These are phyloP conservation scores for Nematopogon swammerdamellus DNA, from an alignment of 2,888 invertebrate genomes.

Conservation along the genomic window DNA sequence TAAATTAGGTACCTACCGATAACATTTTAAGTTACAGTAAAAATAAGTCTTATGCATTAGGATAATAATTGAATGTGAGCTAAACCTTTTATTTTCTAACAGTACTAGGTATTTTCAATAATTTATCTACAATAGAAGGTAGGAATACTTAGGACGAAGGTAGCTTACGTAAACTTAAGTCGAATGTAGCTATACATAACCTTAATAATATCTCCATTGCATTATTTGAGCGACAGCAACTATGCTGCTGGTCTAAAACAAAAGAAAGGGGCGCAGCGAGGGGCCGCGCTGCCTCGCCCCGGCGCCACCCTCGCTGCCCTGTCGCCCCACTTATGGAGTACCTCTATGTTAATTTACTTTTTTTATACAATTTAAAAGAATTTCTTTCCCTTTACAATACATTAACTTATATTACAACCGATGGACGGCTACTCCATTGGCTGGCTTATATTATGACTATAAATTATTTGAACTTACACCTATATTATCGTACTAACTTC, in stretches of 20 bases:
- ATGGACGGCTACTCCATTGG: too few species aligned
- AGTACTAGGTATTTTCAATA: not conserved
- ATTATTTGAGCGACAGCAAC: not conserved
- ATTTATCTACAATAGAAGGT: not conserved
- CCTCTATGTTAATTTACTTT: too few species aligned
- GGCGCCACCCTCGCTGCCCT: too few species aligned
- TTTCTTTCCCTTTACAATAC: too few species aligned
- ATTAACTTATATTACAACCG: too few species aligned
- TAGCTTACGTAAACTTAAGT: not conserved
- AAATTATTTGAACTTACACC: too few species aligned
- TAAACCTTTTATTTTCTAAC: constrained; percentile 15
- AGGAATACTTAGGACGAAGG: not conserved
- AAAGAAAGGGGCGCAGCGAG: too few species aligned
- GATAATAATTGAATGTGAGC: constrained; percentile 22
- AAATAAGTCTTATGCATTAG: constrained; percentile 29
- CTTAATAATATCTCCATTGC: not conserved
- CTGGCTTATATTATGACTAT: too few species aligned
- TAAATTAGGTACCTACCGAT: constrained; percentile 57
- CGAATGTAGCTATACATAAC: not conserved
- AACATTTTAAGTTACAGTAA: constrained; percentile 33
- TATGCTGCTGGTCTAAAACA: not conserved
- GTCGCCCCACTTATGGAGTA: too few species aligned
- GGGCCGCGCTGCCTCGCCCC: too few species aligned
- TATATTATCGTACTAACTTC: too few species aligned
- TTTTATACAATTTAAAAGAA: too few species aligned